Percentiles rank a stretch among this genome's conserved stretches.
These are phyloP conservation scores for Anguilla japonica DNA, from an alignment of 2,113 vertebrate genomes.

Conservation along the genomic window DNA sequence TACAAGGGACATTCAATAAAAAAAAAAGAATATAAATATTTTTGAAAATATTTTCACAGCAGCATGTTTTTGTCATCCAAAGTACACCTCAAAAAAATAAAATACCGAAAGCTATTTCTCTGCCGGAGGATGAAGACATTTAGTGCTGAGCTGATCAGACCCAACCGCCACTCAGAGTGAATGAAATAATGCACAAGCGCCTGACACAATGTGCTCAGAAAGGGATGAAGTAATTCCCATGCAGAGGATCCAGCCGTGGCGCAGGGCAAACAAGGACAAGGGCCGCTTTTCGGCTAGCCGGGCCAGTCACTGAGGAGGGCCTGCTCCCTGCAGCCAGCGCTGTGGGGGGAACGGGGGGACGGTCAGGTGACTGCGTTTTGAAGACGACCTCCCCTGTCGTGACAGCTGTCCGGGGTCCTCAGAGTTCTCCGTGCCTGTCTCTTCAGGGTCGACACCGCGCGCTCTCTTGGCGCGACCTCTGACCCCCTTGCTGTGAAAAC, in stretches of 20 bases:
- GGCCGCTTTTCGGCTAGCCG: neutral
- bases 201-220: neutral
- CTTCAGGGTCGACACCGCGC: neutral
- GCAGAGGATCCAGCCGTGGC: neutral
- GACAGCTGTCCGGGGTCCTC: conserved; percentile 26
- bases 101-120: too few species aligned
- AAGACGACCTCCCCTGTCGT: neutral
- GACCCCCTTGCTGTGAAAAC: conserved; percentile 3
- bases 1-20: too few species aligned
- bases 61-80: too few species aligned
- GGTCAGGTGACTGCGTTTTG: neutral
- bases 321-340: neutral
- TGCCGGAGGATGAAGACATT: neutral
- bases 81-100: too few species aligned
- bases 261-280: neutral
- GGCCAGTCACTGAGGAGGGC: neutral
- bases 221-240: neutral
- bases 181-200: neutral
- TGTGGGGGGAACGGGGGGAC: neutral
- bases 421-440: conserved; percentile 10
- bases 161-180: neutral
- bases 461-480: conserved; percentile 11
- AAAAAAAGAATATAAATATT: too few species aligned
- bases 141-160: neutral
- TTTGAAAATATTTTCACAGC: too few species aligned